Base-by-base conservation (phyloP, 2,797 vertebrate genomes). In the Sebastes dallii region DNA sequence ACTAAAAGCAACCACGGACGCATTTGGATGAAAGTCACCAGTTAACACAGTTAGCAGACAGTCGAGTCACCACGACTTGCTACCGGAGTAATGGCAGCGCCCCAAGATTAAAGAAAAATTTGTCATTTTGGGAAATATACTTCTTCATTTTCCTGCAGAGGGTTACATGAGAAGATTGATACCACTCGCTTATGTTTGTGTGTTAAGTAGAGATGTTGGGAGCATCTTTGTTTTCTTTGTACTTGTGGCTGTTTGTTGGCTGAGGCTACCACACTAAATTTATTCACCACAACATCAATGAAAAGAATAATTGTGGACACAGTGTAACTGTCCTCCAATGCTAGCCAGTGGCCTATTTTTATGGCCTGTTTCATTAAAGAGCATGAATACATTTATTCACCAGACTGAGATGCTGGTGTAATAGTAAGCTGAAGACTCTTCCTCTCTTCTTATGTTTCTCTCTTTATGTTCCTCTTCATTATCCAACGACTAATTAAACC, bases 401-500 rank as follows among this genome's bases (percentile, higher is more conserved):
- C 61, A 58, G 25, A 59, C 30, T 69, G 32, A 46, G 67, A 71
- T 67, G 30, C 32, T 36, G 5, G 10, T 64, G 56, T 64, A 67
- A 72, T 29, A 39, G 0, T 65, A 16, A 27, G 16, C 24, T 36
- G 50, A 54, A 78, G 71, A 67, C 78, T 80, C 29, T 46, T 42
- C 42, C 50, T 64, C n/a, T n/a, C 13, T 58, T 30, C 54, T 39
- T 30, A 30, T 78, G 20, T 81, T 69, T 64, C 5, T 16, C 52
- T 20, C 50, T 46, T 8, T 65, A 8, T 69, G 61, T 54, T 82
- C 13, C 16, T 52, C 54, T 29, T 73, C 59, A 64, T 72, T 58
- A 83, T 72, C 30, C 27, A 52, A 54, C 10, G 6, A 20, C 76
- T 91, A 92, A 93, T 92, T 90, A 81, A 90, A 64, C 86, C 83